phyloP scores from a whole-genome alignment of 2,113 vertebrate species.

The Salminus brasiliensis region DNA sequence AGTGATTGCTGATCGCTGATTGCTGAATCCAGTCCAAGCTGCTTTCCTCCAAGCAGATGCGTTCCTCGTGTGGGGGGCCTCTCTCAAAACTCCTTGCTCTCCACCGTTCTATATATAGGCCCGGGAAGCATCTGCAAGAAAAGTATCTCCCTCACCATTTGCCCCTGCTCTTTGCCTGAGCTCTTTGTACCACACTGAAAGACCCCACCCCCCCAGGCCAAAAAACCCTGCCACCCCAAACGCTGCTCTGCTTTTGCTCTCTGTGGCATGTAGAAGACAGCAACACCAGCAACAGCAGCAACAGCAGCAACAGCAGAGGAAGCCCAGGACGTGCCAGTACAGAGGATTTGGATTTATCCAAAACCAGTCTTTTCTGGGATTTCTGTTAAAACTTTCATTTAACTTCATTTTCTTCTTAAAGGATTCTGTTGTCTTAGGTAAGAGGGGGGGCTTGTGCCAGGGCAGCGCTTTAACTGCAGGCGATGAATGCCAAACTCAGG shows the following conservation, averaged over 20 bases:
- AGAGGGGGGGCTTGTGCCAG: constrained; percentile 38
- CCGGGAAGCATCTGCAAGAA: constrained; percentile 71
- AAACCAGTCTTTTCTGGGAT: constrained; percentile 46
- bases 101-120: constrained; percentile 78
- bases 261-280: constrained; percentile 60
- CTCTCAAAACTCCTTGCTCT: constrained; percentile 54
- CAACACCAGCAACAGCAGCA: too few relatives aligned
- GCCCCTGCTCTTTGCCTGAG: constrained; percentile 68
- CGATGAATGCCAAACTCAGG: constrained; percentile 3
- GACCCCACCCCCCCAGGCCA: constrained; percentile 47
- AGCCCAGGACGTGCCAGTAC: constrained; percentile 47
- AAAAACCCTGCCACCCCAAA: constrained; percentile 55
- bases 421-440: constrained; percentile 68
- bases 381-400: constrained; percentile 22
- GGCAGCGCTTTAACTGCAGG: not conserved
- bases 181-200: constrained; percentile 67
- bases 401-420: constrained; percentile 47
- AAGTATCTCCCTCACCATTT: constrained; percentile 69
- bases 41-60: too few relatives aligned
- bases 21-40: too few relatives aligned
- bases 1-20: too few relatives aligned
- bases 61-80: not conserved
- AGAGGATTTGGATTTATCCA: constrained; percentile 54
- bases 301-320: constrained; percentile 48
- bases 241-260: constrained; percentile 71